Evolutionary conservation across 2,888 invertebrate species (phyloP), one percentile per base, ranked within the genome.

Genomic region (Xylota sylvarum): DNA sequence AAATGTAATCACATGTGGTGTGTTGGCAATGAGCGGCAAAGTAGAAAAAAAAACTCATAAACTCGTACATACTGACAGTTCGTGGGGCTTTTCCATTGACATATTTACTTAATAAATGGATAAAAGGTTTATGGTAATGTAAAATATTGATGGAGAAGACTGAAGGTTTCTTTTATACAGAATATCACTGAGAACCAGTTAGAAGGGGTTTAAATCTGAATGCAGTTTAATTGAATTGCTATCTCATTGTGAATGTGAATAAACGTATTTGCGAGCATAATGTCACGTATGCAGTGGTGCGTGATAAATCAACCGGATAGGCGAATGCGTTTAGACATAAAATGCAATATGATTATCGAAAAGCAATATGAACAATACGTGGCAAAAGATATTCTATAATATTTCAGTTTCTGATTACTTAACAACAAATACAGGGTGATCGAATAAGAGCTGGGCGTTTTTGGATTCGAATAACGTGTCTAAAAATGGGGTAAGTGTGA

Each of bases 31-130:
- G 58, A 46, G 72, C 48, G 23, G 46, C 3, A 46, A 30, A 14
- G 46, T 32, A 56, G 32, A 32, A 70, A 56, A 56, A 43, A 32
- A 32, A 32, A 32, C 4, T 5, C 32, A 32, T 5, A 32, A 6
- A 5, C 9, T 1, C 55, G 17, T 30, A 40, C n/a, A n/a, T 14
- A 6, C 14, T 14, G 14, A 50, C 23, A 9, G 30, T 46, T 50
- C 50, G 12, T 30, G 52, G 73, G 17, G 73, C 40, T 60, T 73
- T 73, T 73, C 62, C 73, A 73, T 52, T 73, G 73, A 62, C 50
- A 62, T 40, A 40, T 50, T 60, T 60, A 27, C 27, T 48, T 6
- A 72, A 27, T 50, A 60, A 72, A 60, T 37, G 32, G 43, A 56
- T 58, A 70, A 70, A 58, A 46, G 30, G 46, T 43, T 70, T 56